Evolutionary conservation across 2,888 invertebrate genomes (phyloP).

Genomic region (Scaptodrosophila latifasciaeformis): DNA sequence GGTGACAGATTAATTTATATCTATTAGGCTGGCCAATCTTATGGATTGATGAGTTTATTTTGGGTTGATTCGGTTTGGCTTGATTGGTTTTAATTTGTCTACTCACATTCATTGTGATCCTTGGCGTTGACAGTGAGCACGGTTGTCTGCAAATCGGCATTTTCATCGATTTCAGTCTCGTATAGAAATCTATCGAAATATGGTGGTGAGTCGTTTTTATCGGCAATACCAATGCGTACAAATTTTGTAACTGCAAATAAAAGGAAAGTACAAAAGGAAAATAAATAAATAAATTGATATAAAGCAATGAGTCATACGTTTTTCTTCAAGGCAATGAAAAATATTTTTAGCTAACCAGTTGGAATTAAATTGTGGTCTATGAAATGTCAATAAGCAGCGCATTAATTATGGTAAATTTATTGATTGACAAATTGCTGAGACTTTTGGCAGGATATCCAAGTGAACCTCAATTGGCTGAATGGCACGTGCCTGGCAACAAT

Average conservation of each 20-base stretch:
- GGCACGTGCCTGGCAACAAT: conserved; percentile 43
- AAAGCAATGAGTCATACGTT: conserved; percentile 8
- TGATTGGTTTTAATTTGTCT: conserved; percentile 34
- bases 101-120: conserved; percentile 99
- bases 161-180: conserved; percentile 97
- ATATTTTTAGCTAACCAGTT: conserved; percentile 32
- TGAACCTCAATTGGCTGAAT: background rate
- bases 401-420: conserved; percentile 62
- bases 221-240: conserved; percentile 97
- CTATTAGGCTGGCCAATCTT: too few relatives aligned
- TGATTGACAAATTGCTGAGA: conserved; percentile 66
- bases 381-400: conserved; percentile 55
- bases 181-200: conserved; percentile 97
- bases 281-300: conserved; percentile 6
- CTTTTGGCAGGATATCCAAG: too few relatives aligned
- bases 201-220: conserved; percentile 99
- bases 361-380: too few relatives aligned
- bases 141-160: conserved; percentile 96
- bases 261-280: conserved; percentile 23
- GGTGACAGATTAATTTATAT: too few relatives aligned
- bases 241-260: conserved; percentile 92
- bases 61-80: background rate
- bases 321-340: conserved; percentile 19
- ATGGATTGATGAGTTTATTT: conserved; percentile 8
- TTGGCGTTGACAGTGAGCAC: conserved; percentile 98